Base-by-base conservation (phyloP, 2,113 vertebrate species). In the Sciurus niger region DNA sequence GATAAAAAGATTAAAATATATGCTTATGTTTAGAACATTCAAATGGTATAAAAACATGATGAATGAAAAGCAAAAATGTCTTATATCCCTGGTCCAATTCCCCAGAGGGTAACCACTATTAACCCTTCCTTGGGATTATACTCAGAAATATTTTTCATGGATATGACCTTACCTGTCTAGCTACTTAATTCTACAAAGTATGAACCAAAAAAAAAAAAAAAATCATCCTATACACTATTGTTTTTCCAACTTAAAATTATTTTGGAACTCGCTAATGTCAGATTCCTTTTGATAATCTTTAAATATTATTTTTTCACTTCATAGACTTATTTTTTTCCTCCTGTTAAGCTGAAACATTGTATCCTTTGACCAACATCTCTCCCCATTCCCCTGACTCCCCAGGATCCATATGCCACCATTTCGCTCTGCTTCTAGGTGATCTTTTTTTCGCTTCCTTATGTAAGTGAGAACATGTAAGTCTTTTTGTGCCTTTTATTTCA, bases 281-380 rank as follows among this genome's bases (percentile, higher is more conserved):
- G 58, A 76, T 84, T 96, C 60, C 85, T 95, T 87, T 74, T 65
- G 83, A 17, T 51, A 60, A 51, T 32, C 40, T 18, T 55, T 89
- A 89, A 84, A 37, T 51, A 89, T 77, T 48, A 63, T 25, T 13
- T 87, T 70, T 8, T 2, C 17, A 48, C 60, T 30, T 55, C n/a
- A 37, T 28, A 20, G 20, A 30, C 24, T 87, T 87, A 30, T 11
- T 16, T 32, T 34, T 60, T 18, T 28, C 8, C 28, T 65, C 37
- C 30, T 28, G 17, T 51, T 63, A 30, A 51, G 30, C 2, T 16
- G 48, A 55, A 68, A 80, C 48, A 67, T 79, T 34, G 18, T 34
- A 34, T 13, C 13, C 17, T 89, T 90, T 68, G 76, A 37, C n/a
- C 24, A 78, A 48, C 16, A 78, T 67, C 40, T 63, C 22, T 40